phyloP scores from a whole-genome alignment of 2,797 vertebrate species.

The Psittacula echo region DNA sequence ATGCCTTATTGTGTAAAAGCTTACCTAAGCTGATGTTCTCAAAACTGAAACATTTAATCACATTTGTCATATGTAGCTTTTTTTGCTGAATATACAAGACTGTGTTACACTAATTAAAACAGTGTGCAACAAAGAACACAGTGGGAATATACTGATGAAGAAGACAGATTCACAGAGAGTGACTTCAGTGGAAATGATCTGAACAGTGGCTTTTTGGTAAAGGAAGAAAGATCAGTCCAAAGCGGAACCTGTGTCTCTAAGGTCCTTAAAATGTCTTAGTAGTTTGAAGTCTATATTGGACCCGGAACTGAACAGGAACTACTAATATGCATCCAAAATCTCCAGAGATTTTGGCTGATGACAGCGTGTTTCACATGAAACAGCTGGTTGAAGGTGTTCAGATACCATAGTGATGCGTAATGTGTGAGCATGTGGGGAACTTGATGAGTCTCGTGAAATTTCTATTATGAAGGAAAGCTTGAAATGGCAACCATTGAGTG shows the following conservation, averaged over 20 bases:
- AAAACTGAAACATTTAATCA: slow-evolving; percentile 90
- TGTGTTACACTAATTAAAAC: slow-evolving; percentile 91
- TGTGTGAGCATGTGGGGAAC: background rate
- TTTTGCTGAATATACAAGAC: slow-evolving; percentile 91
- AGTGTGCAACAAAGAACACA: slow-evolving; percentile 82
- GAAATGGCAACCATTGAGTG: background rate
- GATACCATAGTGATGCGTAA: slow-evolving; percentile 1
- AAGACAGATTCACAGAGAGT: slow-evolving; percentile 60
- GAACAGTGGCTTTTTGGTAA: slow-evolving; percentile 37
- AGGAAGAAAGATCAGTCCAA: slow-evolving; percentile 41
- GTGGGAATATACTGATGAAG: slow-evolving; percentile 64
- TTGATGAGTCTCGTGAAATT: slow-evolving; percentile 24
- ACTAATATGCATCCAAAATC: background rate
- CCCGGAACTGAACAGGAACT: background rate
- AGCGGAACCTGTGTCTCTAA: background rate
- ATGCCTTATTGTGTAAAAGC: slow-evolving; percentile 79
- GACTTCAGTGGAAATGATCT: slow-evolving; percentile 59
- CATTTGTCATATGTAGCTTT: slow-evolving; percentile 86
- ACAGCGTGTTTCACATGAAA: background rate
- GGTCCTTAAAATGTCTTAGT: background rate
- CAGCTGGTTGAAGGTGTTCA: slow-evolving; percentile 38
- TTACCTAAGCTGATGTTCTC: slow-evolving; percentile 90
- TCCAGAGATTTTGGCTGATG: background rate
- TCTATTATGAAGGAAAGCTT: background rate
- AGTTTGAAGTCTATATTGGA: background rate